Evolutionary conservation across 2,888 invertebrate species (phyloP).

Genomic region (Drosophila borborema): DNA sequence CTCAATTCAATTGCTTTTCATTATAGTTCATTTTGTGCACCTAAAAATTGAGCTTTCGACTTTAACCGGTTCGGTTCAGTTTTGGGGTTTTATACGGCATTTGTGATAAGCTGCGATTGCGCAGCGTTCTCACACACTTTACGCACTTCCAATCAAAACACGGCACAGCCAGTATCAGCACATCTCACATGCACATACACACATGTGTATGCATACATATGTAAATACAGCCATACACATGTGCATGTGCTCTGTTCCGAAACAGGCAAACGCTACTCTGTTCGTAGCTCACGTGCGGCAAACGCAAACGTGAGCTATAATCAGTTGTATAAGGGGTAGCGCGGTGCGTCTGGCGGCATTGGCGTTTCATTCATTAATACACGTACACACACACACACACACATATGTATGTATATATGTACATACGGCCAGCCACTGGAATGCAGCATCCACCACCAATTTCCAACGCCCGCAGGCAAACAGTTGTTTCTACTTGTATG

Average conservation of each 20-base stretch:
- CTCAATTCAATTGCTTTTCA: background rate
- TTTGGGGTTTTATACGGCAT: background rate
- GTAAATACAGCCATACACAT: constrained; percentile 1
- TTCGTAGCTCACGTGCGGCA: constrained; percentile 59
- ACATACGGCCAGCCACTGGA: constrained; percentile 52
- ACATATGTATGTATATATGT: constrained; percentile 18
- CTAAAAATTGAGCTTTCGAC: background rate
- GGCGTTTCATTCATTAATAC: constrained; percentile 78
- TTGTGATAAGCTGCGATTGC: constrained; percentile 43
- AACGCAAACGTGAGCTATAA: constrained; percentile 55
- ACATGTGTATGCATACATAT: background rate
- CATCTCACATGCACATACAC: constrained; percentile 8
- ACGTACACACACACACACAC: constrained; percentile 44
- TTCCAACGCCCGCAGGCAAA: constrained; percentile 66
- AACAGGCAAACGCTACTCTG: constrained; percentile 23
- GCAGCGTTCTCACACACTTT: constrained; percentile 38
- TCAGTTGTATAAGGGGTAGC: constrained; percentile 19
- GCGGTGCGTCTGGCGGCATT: constrained; percentile 59
- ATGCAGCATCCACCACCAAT: constrained; percentile 72
- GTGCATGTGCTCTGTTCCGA: constrained; percentile 27
- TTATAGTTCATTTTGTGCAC: background rate
- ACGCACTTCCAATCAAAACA: constrained; percentile 64
- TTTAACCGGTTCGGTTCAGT: background rate
- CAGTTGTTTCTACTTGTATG: constrained; percentile 41
- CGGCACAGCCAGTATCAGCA: constrained; percentile 19